phyloP scores from a whole-genome alignment of 1,140 invertebrate genomes.

The Metaphire vulgaris region DNA sequence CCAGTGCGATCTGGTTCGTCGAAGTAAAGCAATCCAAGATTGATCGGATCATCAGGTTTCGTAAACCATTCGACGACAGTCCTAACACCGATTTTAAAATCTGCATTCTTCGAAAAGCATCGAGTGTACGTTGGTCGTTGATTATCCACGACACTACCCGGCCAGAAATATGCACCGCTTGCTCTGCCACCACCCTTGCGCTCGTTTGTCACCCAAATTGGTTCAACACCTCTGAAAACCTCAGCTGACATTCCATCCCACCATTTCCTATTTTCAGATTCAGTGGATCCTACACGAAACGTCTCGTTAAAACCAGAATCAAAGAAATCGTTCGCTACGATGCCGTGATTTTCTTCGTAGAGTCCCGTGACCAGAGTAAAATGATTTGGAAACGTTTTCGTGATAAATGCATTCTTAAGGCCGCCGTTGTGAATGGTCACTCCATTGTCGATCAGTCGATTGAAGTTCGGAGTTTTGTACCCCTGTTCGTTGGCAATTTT shows the following conservation, averaged over 20 bases:
- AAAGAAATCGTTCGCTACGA: constrained; percentile 62
- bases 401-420: constrained; percentile 59
- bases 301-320: constrained; percentile 55
- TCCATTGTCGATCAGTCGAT: constrained; percentile 42
- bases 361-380: constrained; percentile 69
- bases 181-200: constrained; percentile 28
- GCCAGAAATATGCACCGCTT: constrained; percentile 32
- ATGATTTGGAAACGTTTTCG: constrained; percentile 75
- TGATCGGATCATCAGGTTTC: constrained; percentile 54
- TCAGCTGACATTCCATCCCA: constrained; percentile 36
- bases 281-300: constrained; percentile 36
- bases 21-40: constrained; percentile 64
- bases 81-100: constrained; percentile 59
- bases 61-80: constrained; percentile 62
- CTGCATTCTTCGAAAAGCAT: not conserved
- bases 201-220: constrained; percentile 49
- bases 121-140: constrained; percentile 29
- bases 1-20: constrained; percentile 64
- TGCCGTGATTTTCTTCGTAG: constrained; percentile 67
- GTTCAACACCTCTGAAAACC: constrained; percentile 35
- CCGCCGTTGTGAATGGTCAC: constrained; percentile 38
- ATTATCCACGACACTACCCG: constrained; percentile 22
- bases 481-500: constrained; percentile 28
- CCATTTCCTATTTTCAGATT: constrained; percentile 45
- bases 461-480: constrained; percentile 41